phyloP scores from a whole-genome alignment of 1,140 invertebrate genomes.

The Hetaerina americana region DNA sequence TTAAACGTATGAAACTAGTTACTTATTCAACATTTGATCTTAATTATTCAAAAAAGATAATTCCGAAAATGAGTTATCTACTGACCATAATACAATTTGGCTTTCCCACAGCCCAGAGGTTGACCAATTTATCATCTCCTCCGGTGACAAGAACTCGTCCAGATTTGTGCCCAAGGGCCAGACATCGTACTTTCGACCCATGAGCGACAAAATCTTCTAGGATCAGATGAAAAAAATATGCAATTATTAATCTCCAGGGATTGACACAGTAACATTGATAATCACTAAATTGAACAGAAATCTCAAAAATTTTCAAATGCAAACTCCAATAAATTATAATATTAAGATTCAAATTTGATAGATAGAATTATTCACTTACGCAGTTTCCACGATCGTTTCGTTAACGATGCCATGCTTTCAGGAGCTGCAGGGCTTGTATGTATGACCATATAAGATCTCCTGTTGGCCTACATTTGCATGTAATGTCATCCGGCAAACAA shows the following conservation, averaged over 20 bases:
- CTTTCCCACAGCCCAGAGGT: conserved; percentile 92
- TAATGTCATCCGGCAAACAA: not conserved
- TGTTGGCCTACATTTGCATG: not conserved
- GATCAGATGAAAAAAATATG: conserved; percentile 28
- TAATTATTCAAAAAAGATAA: not conserved
- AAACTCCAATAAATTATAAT: not conserved
- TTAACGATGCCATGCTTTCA: conserved; percentile 24
- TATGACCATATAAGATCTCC: not conserved
- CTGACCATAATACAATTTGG: conserved; percentile 89
- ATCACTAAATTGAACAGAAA: no score
- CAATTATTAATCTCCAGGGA: no score
- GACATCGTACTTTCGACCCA: conserved; percentile 74
- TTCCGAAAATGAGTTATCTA: no score
- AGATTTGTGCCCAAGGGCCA: conserved; percentile 81
- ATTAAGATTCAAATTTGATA: not conserved
- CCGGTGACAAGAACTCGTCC: conserved; percentile 88
- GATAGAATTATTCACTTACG: conserved; percentile 23
- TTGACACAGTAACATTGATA: no score
- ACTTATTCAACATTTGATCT: not conserved
- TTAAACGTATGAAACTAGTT: no score
- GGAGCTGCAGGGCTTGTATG: not conserved
- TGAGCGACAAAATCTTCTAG: conserved; percentile 85
- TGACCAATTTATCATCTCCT: conserved; percentile 94
- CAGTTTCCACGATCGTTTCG: conserved; percentile 35
- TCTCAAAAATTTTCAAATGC: no score